These are phyloP conservation scores for Heterotilapia buettikoferi DNA, from an alignment of 2,113 vertebrate species.

Conservation along the genomic window DNA sequence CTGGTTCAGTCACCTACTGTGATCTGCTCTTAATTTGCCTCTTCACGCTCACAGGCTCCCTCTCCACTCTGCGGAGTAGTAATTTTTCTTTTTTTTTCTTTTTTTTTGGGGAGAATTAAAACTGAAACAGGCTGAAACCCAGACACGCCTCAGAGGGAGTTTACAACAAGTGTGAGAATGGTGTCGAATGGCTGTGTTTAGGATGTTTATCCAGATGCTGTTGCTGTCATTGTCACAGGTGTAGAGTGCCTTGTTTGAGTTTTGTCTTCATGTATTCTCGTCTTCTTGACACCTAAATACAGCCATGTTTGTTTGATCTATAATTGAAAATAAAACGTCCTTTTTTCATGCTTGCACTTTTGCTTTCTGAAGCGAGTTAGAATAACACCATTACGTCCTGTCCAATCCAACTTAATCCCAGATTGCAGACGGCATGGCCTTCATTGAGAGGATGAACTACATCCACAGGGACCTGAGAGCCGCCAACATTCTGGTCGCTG, in stretches of 20 bases:
- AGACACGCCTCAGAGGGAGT: neutral
- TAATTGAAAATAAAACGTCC: neutral
- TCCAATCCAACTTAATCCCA: slow-evolving; percentile 35
- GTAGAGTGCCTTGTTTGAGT: neutral
- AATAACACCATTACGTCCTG: neutral
- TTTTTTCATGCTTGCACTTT: neutral
- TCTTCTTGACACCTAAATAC: neutral
- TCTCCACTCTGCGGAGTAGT: neutral
- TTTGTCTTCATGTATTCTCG: neutral
- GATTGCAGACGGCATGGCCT: slow-evolving; percentile 98
- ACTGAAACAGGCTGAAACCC: neutral
- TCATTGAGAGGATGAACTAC: slow-evolving; percentile 99
- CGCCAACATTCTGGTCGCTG: slow-evolving; percentile 96
- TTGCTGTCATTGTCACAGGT: neutral
- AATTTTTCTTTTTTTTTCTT: slow-evolving; percentile 14
- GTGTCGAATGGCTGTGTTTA: neutral
- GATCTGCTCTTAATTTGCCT: slow-evolving; percentile 51
- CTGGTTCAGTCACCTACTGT: slow-evolving; percentile 29
- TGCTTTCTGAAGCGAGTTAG: neutral
- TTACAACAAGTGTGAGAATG: neutral
- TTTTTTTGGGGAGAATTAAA: neutral
- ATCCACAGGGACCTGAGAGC: slow-evolving; percentile 97
- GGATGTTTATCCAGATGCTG: neutral
- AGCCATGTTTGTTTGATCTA: neutral
- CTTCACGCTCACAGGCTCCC: neutral